Evolutionary conservation across 2,888 invertebrate genomes (phyloP).

Genomic region (Leptopilina drosophilae): DNA sequence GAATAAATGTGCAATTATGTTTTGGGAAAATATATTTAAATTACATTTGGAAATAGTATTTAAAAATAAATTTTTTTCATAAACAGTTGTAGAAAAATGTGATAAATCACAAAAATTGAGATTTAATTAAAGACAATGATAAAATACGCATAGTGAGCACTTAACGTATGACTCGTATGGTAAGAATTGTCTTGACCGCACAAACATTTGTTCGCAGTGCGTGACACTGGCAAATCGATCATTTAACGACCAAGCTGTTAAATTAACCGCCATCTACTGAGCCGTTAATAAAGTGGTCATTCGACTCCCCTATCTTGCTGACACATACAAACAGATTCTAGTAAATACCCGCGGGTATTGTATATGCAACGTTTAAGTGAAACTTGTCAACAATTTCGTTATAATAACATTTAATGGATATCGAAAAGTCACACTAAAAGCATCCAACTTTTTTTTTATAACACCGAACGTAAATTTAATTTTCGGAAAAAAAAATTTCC

Average conservation of each 20-base stretch:
- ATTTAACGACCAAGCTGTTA: conserved; percentile 69
- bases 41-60: too few relatives aligned
- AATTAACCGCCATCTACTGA: conserved; percentile 67
- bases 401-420: conserved; percentile 7
- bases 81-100: too few relatives aligned
- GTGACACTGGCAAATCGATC: conserved; percentile 69
- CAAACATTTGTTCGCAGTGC: conserved; percentile 48
- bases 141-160: not conserved
- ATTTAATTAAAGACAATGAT: not conserved
- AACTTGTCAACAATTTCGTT: conserved; percentile 1
- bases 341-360: conserved; percentile 37
- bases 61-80: too few relatives aligned
- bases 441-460: too few relatives aligned
- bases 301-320: conserved; percentile 45
- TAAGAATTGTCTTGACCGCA: conserved; percentile 32
- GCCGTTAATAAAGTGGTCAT: conserved; percentile 68
- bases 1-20: too few relatives aligned
- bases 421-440: not conserved
- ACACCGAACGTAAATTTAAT: too few relatives aligned
- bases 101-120: not conserved
- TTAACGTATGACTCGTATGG: not conserved
- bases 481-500: too few relatives aligned
- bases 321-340: conserved; percentile 26
- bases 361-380: conserved; percentile 28
- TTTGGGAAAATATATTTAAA: too few relatives aligned